These are phyloP conservation scores for Pungitius pungitius DNA, from an alignment of 2,113 vertebrate species.

Conservation along the genomic window DNA sequence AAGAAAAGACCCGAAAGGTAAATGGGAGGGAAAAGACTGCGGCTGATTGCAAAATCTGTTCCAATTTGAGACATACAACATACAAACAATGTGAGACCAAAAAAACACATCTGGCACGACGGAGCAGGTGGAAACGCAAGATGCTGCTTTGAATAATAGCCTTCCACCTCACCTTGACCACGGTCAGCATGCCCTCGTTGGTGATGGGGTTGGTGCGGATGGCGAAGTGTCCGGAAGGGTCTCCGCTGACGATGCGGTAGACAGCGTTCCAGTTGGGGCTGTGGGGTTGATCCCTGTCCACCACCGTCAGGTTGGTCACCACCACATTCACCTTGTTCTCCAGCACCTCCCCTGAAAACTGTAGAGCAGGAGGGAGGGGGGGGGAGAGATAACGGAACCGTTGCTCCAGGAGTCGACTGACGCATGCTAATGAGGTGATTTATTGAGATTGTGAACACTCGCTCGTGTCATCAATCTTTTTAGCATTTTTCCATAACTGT, in stretches of 20 bases:
- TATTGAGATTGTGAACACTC: conserved; percentile 37
- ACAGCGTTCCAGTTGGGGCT: conserved; percentile 96
- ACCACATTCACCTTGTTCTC: conserved; percentile 93
- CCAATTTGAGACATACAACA: conserved; percentile 51
- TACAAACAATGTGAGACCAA: conserved; percentile 43
- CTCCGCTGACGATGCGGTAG: conserved; percentile 95
- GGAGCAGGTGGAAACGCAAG: conserved; percentile 41
- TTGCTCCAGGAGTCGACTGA: conserved; percentile 17
- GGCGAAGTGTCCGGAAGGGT: conserved; percentile 92
- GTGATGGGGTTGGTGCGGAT: conserved; percentile 92
- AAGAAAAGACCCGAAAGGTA: not conserved
- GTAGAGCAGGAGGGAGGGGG: not conserved
- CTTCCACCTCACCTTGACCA: conserved; percentile 87
- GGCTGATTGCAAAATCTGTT: conserved; percentile 37
- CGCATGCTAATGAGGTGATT: conserved; percentile 52
- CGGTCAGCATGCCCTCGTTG: conserved; percentile 95
- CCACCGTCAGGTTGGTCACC: conserved; percentile 93
- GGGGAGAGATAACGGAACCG: conserved; percentile 33
- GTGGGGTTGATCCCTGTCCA: conserved; percentile 95
- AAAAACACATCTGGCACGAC: conserved; percentile 53
- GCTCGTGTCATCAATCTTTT: conserved; percentile 31
- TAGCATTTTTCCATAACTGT: conserved; percentile 44
- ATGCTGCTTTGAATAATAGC: conserved; percentile 24
- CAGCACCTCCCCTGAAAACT: conserved; percentile 93
- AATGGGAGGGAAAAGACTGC: conserved; percentile 17